Percentiles rank a stretch among this genome's conserved stretches.
Conservation (phyloP, 2,797 vertebrate genomes). For the Xerus rutilus region DNA sequence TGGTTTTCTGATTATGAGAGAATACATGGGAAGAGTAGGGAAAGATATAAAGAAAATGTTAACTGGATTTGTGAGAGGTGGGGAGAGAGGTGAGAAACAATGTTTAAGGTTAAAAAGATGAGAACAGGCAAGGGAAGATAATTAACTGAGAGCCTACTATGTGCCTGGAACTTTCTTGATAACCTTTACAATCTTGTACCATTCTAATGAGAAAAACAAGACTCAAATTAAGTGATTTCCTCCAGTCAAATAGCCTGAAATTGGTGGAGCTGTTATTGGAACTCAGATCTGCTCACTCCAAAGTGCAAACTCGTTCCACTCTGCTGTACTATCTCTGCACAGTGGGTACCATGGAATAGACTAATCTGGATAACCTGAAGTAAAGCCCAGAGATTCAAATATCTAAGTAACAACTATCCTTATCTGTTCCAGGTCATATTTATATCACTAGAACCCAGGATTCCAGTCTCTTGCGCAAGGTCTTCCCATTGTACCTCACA, state of each 20-base stretch:
- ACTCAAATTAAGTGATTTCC: slow-evolving; percentile 13
- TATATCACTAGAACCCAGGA: neutral
- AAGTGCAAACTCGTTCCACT: neutral
- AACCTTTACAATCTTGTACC: neutral
- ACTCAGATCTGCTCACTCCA: neutral
- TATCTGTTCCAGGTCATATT: neutral
- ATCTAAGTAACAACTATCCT: slow-evolving; percentile 17
- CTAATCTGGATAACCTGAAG: neutral
- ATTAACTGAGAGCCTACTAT: slow-evolving; percentile 1
- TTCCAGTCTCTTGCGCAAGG: neutral
- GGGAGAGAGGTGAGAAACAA: neutral
- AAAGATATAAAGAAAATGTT: slow-evolving; percentile 8
- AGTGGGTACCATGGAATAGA: neutral
- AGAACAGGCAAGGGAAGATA: slow-evolving; percentile 24
- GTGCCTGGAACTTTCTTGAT: neutral
- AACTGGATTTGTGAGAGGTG: neutral
- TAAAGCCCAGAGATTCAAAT: neutral
- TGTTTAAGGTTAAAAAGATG: slow-evolving; percentile 15
- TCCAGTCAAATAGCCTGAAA: neutral
- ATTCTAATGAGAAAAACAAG: slow-evolving; percentile 43
- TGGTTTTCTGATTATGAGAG: slow-evolving; percentile 55
- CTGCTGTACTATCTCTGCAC: neutral
- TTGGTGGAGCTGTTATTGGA: neutral
- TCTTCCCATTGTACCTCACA: neutral
- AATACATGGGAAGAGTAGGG: neutral